phyloP scores from a whole-genome alignment of 2,113 vertebrate species.

The Austrofundulus limnaeus region DNA sequence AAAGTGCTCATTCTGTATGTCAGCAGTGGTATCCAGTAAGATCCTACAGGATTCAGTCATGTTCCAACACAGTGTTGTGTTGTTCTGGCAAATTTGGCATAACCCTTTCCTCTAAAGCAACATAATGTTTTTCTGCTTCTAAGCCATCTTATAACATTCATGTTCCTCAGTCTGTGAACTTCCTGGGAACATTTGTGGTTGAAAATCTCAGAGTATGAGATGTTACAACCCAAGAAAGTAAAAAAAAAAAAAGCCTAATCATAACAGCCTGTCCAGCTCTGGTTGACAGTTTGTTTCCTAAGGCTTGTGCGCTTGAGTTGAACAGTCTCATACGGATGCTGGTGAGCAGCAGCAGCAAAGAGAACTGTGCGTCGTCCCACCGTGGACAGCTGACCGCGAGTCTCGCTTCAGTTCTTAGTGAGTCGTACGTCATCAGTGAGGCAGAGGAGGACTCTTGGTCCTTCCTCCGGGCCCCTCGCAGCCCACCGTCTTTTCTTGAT shows the following conservation, averaged over 20 bases:
- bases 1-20: conserved; percentile 5
- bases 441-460: conserved; percentile 30
- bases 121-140: conserved; percentile 10
- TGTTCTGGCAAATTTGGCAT: conserved; percentile 53
- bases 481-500: conserved; percentile 18
- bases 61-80: conserved; percentile 32
- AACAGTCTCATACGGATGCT: conserved; percentile 22
- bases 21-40: conserved; percentile 30
- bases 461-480: conserved; percentile 9
- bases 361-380: conserved; percentile 65
- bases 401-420: conserved; percentile 48
- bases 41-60: conserved; percentile 35
- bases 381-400: conserved; percentile 50
- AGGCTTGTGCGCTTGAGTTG: conserved; percentile 30
- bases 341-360: conserved; percentile 58
- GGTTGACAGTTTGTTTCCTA: conserved; percentile 29
- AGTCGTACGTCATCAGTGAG: conserved; percentile 44
- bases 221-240: not conserved
- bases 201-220: conserved; percentile 31
- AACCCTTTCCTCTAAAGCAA: conserved; percentile 14
- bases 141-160: conserved; percentile 3
- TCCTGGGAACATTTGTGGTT: conserved; percentile 38
- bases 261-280: conserved; percentile 32
- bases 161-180: not conserved
- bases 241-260: no score